Evolutionary conservation across 2,888 invertebrate genomes (phyloP).

Genomic region (Tiphia femorata): DNA sequence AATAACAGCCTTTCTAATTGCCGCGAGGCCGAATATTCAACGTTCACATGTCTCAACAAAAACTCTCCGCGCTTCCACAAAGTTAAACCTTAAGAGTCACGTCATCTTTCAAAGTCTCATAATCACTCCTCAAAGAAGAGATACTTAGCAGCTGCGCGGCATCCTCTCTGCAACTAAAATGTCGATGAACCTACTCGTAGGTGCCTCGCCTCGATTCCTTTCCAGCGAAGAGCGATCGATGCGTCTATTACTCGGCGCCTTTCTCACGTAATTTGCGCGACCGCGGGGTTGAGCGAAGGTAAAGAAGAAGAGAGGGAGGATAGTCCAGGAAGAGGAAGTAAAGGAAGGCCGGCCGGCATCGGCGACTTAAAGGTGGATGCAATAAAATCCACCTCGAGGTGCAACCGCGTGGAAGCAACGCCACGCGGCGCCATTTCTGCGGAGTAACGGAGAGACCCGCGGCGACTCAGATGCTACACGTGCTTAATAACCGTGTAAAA

Average conservation of each 20-base stretch:
- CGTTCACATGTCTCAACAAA: too few relatives aligned
- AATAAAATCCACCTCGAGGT: slow-evolving; percentile 27
- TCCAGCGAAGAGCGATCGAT: slow-evolving; percentile 6
- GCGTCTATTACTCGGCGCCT: slow-evolving; percentile 12
- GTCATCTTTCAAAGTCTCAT: too few relatives aligned
- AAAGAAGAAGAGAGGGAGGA: slow-evolving; percentile 12
- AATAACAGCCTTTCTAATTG: too few relatives aligned
- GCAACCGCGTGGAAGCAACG: too few relatives aligned
- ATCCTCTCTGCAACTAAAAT: too few relatives aligned
- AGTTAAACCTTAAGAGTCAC: too few relatives aligned
- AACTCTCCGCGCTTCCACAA: too few relatives aligned
- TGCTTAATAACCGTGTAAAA: slow-evolving; percentile 25
- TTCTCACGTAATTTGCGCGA: slow-evolving; percentile 21
- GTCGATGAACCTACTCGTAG: too few relatives aligned
- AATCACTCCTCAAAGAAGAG: too few relatives aligned
- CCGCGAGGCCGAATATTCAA: too few relatives aligned
- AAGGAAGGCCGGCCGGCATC: slow-evolving; percentile 9
- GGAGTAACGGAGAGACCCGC: slow-evolving; percentile 9
- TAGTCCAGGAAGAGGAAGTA: slow-evolving; percentile 13
- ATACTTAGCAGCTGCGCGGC: too few relatives aligned
- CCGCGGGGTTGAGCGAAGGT: slow-evolving; percentile 9
- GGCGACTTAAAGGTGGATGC: slow-evolving; percentile 11
- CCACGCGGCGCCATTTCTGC: too few relatives aligned
- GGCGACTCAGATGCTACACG: slow-evolving; percentile 7
- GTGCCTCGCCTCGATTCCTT: slow-evolving; percentile 18